A percentile compares a stretch with the other conserved stretches of the same genome.
These are phyloP conservation scores for Varecia variegata DNA, from an alignment of 2,797 vertebrate genomes.

Conservation along the genomic window DNA sequence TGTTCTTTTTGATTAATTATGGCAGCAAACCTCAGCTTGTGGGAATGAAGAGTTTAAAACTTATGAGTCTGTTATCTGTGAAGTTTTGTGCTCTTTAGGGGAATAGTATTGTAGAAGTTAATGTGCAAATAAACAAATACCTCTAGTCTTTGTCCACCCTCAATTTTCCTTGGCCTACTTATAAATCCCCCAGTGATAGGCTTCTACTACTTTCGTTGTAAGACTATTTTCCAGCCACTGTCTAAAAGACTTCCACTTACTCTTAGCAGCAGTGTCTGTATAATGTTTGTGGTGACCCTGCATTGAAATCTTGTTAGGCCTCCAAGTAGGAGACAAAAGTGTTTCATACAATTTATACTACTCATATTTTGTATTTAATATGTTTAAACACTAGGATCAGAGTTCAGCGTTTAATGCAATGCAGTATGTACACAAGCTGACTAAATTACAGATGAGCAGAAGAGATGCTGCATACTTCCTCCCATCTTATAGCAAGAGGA, in stretches of 20 bases:
- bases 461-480: slow-evolving; percentile 75
- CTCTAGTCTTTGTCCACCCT: slow-evolving; percentile 51
- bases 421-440: slow-evolving; percentile 69
- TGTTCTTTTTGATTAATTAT: slow-evolving; percentile 26
- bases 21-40: neutral
- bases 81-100: slow-evolving; percentile 34
- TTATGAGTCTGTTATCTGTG: slow-evolving; percentile 42
- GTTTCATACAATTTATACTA: slow-evolving; percentile 77
- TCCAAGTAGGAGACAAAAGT: slow-evolving; percentile 71
- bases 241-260: slow-evolving; percentile 68
- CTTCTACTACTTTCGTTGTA: slow-evolving; percentile 45
- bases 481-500: slow-evolving; percentile 76
- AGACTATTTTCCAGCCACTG: slow-evolving; percentile 40
- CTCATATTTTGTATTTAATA: slow-evolving; percentile 73
- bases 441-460: slow-evolving; percentile 74
- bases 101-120: slow-evolving; percentile 59
- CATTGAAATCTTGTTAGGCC: slow-evolving; percentile 63
- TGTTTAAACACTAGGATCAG: slow-evolving; percentile 66
- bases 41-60: slow-evolving; percentile 43
- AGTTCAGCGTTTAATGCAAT: slow-evolving; percentile 61
- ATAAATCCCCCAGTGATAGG: slow-evolving; percentile 62
- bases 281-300: slow-evolving; percentile 61
- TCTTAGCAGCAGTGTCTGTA: slow-evolving; percentile 67
- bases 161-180: slow-evolving; percentile 37
- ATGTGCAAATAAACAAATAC: slow-evolving; percentile 67